These are phyloP conservation scores for Oceanodroma tethys DNA, from an alignment of 2,113 vertebrate species.

Conservation along the genomic window DNA sequence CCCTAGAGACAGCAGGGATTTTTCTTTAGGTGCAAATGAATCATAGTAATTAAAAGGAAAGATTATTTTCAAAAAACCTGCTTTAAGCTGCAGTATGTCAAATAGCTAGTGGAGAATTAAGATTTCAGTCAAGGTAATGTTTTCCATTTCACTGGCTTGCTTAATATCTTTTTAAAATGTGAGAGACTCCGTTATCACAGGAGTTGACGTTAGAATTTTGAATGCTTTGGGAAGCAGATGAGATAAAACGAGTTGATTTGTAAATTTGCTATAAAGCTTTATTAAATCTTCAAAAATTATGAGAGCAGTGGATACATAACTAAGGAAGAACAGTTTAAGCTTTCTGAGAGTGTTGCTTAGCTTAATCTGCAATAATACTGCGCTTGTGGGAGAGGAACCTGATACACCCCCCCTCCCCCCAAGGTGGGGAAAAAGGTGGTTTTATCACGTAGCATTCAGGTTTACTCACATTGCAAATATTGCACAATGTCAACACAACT, in stretches of 20 bases:
- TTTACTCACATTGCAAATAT: background rate
- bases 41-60: background rate
- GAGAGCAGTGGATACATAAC: background rate
- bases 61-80: background rate
- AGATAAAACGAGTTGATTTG: background rate
- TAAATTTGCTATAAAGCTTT: background rate
- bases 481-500: background rate
- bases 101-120: background rate
- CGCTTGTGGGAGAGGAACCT: background rate
- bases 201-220: background rate
- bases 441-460: background rate
- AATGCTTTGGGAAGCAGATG: background rate
- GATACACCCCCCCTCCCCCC: background rate
- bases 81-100: background rate
- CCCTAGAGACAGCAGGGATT: background rate
- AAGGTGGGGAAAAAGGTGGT: background rate
- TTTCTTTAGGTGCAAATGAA: background rate
- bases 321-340: background rate
- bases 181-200: background rate
- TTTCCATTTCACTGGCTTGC: background rate
- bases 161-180: background rate
- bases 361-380: background rate
- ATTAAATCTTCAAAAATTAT: background rate
- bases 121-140: background rate
- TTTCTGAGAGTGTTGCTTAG: background rate